These are phyloP conservation scores for Drosophila orena DNA, from an alignment of 1,140 invertebrate genomes.

Conservation along the genomic window DNA sequence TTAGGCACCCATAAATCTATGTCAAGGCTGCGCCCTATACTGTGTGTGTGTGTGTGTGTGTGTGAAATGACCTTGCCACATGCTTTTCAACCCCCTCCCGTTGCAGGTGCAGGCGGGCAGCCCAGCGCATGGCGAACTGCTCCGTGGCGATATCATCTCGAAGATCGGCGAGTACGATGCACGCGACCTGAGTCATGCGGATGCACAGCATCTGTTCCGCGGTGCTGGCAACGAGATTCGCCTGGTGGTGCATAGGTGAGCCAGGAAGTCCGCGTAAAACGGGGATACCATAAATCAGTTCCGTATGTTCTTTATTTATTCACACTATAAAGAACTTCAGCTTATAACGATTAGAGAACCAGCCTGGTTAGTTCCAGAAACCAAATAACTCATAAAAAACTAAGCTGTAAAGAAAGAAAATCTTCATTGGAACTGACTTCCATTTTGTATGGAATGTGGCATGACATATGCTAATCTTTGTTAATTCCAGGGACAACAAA, in stretches of 20 bases:
- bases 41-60: neutral
- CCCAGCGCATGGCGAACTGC: slow-evolving; percentile 92
- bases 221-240: slow-evolving; percentile 90
- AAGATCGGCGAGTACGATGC: slow-evolving; percentile 95
- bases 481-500: slow-evolving; percentile 73
- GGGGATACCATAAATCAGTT: neutral
- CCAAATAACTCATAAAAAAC: no score
- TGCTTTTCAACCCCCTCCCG: neutral
- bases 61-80: slow-evolving; percentile 38
- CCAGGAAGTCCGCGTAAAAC: neutral
- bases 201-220: slow-evolving; percentile 95
- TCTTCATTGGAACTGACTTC: no score
- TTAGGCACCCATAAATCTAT: slow-evolving; percentile 17
- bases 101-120: slow-evolving; percentile 87
- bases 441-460: no score
- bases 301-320: neutral
- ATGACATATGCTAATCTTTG: neutral
- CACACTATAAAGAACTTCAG: no score
- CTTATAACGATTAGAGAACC: no score
- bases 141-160: slow-evolving; percentile 94
- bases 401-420: no score
- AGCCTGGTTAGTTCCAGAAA: no score
- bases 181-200: slow-evolving; percentile 93
- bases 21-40: slow-evolving; percentile 13
- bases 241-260: slow-evolving; percentile 88